Base-by-base conservation (phyloP, 2,113 vertebrate species). In the Anoplopoma fimbria region DNA sequence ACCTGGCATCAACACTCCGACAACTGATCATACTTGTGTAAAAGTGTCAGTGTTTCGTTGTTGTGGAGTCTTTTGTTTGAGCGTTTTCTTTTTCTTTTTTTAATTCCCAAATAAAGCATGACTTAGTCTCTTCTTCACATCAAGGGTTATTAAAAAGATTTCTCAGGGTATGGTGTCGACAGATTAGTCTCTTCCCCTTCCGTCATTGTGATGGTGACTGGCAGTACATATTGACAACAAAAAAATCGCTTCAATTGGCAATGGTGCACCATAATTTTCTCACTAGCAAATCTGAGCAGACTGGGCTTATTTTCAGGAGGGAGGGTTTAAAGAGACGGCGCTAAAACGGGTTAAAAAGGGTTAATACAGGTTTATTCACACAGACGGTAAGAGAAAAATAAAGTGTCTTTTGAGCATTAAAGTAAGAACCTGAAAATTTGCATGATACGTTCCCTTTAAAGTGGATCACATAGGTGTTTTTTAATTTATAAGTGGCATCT, bases 1-100 rank as follows among this genome's bases (percentile, higher is more conserved):
- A 72, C 69, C 75, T 87, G 87, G 82, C 73, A 71, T 71, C 53
- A 13, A 13, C 45, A 17, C 77, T 45, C 31, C n/a, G 0, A 75
- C 67, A 76, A 80, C 83, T 81, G 79, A 89, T 91, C 71, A 63
- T 34, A 38, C 83, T 79, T 79, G 72, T 74, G 75, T 47, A 42
- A 73, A 55, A 87, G 73, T 69, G 85, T 83, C 63, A 61, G 62
- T 25, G 63, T 47, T 74, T 74, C 53, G 63, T 75, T 77, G 42
- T 82, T 81, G 68, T 42, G 2, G 34, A 42, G 55, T 64, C 69
- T 81, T 89, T 86, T 87, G 79, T 88, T 53, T 61, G 51, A 64
- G 60, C 77, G 77, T 88, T 38, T 47, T 47, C 33, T 63, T 45
- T 31, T 61, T 23, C 27, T 3, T 23, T 53, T 29, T 8, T 13